These are phyloP conservation scores for Rugalucina vietnamica DNA, from an alignment of 2,888 invertebrate genomes.

Conservation along the genomic window DNA sequence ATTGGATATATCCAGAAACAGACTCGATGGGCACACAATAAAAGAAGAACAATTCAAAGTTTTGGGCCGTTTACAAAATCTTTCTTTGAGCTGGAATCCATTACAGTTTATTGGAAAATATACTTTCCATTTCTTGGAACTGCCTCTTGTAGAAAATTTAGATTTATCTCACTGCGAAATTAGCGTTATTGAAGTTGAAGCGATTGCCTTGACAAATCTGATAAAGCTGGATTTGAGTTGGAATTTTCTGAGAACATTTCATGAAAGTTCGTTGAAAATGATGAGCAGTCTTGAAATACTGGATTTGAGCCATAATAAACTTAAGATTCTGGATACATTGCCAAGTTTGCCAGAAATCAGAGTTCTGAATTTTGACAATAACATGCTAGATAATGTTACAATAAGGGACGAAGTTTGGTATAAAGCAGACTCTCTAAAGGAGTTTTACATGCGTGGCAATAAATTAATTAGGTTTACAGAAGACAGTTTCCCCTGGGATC, in stretches of 20 bases:
- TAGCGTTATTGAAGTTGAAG: conserved; percentile 14
- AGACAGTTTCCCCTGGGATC: conserved; percentile 48
- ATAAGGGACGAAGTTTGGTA: conserved; percentile 30
- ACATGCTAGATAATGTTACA: conserved; percentile 36
- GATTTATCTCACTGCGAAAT: conserved; percentile 56
- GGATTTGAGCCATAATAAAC: conserved; percentile 55
- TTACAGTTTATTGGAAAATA: conserved; percentile 23
- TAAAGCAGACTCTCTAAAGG: conserved; percentile 35
- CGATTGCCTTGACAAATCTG: conserved; percentile 38
- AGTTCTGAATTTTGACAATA: conserved; percentile 48
- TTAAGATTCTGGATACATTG: conserved; percentile 40
- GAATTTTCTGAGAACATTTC: conserved; percentile 40
- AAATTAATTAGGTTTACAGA: conserved; percentile 41
- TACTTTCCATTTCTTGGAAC: conserved; percentile 51
- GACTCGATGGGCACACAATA: conserved; percentile 27
- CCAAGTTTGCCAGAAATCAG: conserved; percentile 48
- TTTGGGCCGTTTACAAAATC: conserved; percentile 20
- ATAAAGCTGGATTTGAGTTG: conserved; percentile 50
- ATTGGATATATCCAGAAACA: conserved; percentile 55
- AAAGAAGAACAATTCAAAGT: conserved; percentile 38
- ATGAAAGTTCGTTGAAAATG: conserved; percentile 46
- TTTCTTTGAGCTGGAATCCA: conserved; percentile 53
- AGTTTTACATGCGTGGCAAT: conserved; percentile 51
- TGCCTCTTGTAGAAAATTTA: conserved; percentile 34
- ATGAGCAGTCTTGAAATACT: conserved; percentile 32